Base-by-base conservation (phyloP, 2,888 invertebrate species). In the Cheilosia soror region DNA sequence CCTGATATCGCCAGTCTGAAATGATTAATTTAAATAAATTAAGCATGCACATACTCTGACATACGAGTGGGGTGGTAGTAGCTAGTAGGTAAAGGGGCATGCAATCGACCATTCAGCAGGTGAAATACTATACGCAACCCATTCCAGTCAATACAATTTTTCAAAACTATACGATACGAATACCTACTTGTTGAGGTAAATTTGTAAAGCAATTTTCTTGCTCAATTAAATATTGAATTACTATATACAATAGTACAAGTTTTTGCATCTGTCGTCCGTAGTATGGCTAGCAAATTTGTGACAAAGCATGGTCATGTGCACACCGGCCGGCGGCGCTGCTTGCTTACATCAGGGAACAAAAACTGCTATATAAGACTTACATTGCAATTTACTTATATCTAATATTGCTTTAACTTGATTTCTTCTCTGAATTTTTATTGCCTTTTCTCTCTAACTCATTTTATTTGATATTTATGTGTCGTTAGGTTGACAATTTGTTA, bases 401-500 rank as follows among this genome's bases (percentile, higher is more conserved):
- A 15, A 62, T 63, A 25, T 40, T 20, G 47, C 51, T 40, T 65
- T 73, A 49, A 78, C 44, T 82, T 25, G 66, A 66, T 57, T 75
- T 57, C 42, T 60, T 47, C 65, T 55, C 40, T 47, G 25, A 76
- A n/a, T 65, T 78, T 51, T 66, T 71, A 78, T 71, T 25, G 71
- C 9, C 40, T 20, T 65, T 58, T 78, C 40, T 68, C 20, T 62
- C 15, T 58, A 55, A 60, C 60, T 55, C 47, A 66, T 68, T 78
- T 73, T 66, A 58, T 66, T 77, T 62, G 53, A 78, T 78, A 73
- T 83, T 83, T 73, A 83, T 69, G 51, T 73, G 58, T 29, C 47
- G 57, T 60, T 58, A 73, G 29, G 55, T 73, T 78, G 73, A 78
- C 78, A 78, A 73, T 83, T 83, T 83, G 78, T 83, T 83, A 83